Base-by-base conservation (phyloP, 2,888 invertebrate species). In the Lochmaea crataegi region DNA sequence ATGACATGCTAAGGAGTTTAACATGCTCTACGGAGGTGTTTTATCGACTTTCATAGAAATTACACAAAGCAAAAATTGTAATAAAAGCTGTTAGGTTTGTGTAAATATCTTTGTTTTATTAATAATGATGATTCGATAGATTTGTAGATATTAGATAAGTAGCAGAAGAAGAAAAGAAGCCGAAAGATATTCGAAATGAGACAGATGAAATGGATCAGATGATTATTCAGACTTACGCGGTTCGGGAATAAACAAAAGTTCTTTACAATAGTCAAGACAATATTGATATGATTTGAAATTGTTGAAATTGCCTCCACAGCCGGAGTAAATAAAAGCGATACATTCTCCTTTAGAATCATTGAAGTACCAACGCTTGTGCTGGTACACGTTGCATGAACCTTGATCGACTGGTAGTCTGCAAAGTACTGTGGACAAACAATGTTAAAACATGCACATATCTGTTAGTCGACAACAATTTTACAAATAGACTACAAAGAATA, bases 241-340 rank as follows among this genome's bases (percentile, higher is more conserved):
- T 65, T 82, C 81, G 22, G 83, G 82, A 72, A 78, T 76, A 57
- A 81, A 77, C 75, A 86, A 78, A 71, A 83, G 83, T 58, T 86
- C 76, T 80, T 79, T 82, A 86, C 93, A 93, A 85, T 88, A 89
- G 77, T 88, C 87, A 84, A 90, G 87, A 87, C 95, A 96, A 82
- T 91, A 90, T 81, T 92, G 90, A 87, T 91, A 91, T 71, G 92
- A 91, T 85, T 88, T 90, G 91, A 96, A 96, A 89, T 93, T 93
- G 89, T 97, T 97, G 83, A 90, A 90, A 87, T 94, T 96, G 82
- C 96, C 96, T 77, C 92, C 93, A 87, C 96, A 97, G 87, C 97
- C 96, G 78, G 91, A 91, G 89, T 94, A 97, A 83, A 92, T 90
- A 88, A 97, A 97, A 70, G 91, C 89, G 78, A 91, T 87, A 87